Base-by-base conservation (phyloP, 1,140 invertebrate species). In the Gryllus bimaculatus region DNA sequence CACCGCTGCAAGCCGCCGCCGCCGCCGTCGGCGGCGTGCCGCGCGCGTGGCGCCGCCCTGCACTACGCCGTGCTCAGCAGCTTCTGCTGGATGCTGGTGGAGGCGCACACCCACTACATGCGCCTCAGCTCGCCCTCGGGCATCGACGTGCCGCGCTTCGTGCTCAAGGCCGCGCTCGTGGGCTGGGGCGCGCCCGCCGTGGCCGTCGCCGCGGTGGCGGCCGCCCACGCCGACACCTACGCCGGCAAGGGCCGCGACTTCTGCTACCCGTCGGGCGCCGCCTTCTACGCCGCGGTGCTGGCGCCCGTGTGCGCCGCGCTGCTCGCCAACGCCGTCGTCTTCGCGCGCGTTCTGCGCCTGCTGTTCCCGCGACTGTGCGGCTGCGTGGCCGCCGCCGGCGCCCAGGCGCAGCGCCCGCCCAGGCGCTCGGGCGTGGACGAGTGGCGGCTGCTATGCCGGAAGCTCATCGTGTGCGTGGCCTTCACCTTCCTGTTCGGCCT, bases 81-180 rank as follows among this genome's bases (percentile, higher is more conserved):
- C n/a, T 81, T 81, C 74, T 79, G 78, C 48, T 81, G 80, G 80
- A 81, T 81, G 80, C 75, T 81, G 13, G 80, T 81, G 8, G 54
- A 75, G 48, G 78, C 80, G n/a, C 47, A 26, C 7, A 54, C 80
- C 12, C 80, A 81, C 47, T 81, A 48, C 54, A 47, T 76, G 74
- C 80, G 80, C n/a, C 78, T 81, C 4, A 79, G 80, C 0, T 20
- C 86, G 74, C 89, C 91, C 1, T 87, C 88, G 5, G 86, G 85
- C 10, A 84, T 84, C 66, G 84, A 89, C 74, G 86, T 87, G 8
- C 86, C 88, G 78, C 87, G 86, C 80, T 74, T 85, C 47, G 81
- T 88, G 47, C 80, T 88, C 21, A 84, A 85, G 79, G 86, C 87
- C 4, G 84, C 85, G 0, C 84, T 85, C 0, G 87, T 88, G 47